Percentiles rank a stretch among this genome's conserved stretches.
These are phyloP conservation scores for Nebria ingens DNA, from an alignment of 1,140 invertebrate species.

Conservation along the genomic window DNA sequence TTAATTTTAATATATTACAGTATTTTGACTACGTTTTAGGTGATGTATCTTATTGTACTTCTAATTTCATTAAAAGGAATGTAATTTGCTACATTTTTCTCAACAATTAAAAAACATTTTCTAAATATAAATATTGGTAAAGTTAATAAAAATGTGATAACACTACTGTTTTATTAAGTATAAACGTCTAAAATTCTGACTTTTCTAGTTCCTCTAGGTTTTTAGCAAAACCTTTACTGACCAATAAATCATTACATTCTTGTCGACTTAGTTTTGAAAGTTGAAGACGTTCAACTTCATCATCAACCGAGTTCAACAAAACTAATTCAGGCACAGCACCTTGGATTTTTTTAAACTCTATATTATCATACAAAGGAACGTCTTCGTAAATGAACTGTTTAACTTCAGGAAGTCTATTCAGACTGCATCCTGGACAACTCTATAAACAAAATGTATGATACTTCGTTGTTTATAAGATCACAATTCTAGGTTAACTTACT, in stretches of 20 bases:
- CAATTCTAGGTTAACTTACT: background rate
- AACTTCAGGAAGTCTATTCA: conserved; percentile 62
- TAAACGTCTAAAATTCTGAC: too few species aligned
- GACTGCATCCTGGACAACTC: conserved; percentile 65
- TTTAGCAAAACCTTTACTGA: conserved; percentile 45
- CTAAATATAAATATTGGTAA: too few species aligned
- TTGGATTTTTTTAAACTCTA: conserved; percentile 55
- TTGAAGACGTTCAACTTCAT: conserved; percentile 51
- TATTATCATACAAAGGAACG: conserved; percentile 53
- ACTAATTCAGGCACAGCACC: conserved; percentile 58
- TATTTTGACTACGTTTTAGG: too few species aligned
- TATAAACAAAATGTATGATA: conserved; percentile 35
- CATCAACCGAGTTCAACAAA: conserved; percentile 45
- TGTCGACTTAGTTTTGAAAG: conserved; percentile 46
- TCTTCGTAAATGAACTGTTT: conserved; percentile 66
- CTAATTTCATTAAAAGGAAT: too few species aligned
- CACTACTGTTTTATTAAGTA: too few species aligned
- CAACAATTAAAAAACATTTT: too few species aligned
- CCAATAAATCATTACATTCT: conserved; percentile 57
- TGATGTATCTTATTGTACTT: too few species aligned
- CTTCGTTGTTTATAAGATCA: background rate
- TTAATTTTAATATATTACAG: too few species aligned
- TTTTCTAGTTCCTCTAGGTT: background rate
- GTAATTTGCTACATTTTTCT: too few species aligned
- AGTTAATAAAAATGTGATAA: too few species aligned